A percentile compares a stretch with the other conserved stretches of the same genome.
Conservation (phyloP, 1,140 invertebrate species). For the Drosophila takahashii region DNA sequence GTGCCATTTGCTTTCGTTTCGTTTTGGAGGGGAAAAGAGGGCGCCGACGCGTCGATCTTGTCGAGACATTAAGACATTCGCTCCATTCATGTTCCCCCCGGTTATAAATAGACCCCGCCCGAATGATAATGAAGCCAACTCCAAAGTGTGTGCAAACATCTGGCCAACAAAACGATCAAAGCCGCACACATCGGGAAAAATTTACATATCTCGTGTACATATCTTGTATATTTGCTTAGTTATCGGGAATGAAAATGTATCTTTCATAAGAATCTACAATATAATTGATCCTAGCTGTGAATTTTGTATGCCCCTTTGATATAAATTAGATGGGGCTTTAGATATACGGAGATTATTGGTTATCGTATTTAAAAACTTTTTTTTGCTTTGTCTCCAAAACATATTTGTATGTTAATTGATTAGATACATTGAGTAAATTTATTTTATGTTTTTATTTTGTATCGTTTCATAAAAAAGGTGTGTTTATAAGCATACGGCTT, state of each 20-base stretch:
- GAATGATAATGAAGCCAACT: slow-evolving; percentile 58
- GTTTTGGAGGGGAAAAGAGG: slow-evolving; percentile 1
- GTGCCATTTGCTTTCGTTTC: slow-evolving; percentile 35
- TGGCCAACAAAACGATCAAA: slow-evolving; percentile 61
- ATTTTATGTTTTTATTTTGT: no score
- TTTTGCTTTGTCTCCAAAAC: background rate
- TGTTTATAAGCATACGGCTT: no score
- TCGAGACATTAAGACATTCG: slow-evolving; percentile 57
- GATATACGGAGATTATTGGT: background rate
- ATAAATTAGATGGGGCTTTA: background rate
- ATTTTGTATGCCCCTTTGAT: background rate
- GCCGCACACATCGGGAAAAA: slow-evolving; percentile 13
- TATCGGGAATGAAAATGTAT: slow-evolving; percentile 35
- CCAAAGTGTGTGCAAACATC: slow-evolving; percentile 57
- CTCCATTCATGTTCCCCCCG: slow-evolving; percentile 28
- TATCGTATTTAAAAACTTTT: background rate
- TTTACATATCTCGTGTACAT: slow-evolving; percentile 32
- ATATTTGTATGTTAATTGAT: background rate
- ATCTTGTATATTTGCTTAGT: slow-evolving; percentile 27
- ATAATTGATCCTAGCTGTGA: slow-evolving; percentile 15
- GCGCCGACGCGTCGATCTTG: slow-evolving; percentile 49
- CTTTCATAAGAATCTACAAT: slow-evolving; percentile 17
- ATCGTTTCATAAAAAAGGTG: no score
- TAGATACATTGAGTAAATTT: background rate
- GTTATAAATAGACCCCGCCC: slow-evolving; percentile 48